Evolutionary conservation across 2,113 vertebrate species (phyloP), one percentile per base, ranked within the genome.

Genomic region (Tetraodon nigroviridis): DNA sequence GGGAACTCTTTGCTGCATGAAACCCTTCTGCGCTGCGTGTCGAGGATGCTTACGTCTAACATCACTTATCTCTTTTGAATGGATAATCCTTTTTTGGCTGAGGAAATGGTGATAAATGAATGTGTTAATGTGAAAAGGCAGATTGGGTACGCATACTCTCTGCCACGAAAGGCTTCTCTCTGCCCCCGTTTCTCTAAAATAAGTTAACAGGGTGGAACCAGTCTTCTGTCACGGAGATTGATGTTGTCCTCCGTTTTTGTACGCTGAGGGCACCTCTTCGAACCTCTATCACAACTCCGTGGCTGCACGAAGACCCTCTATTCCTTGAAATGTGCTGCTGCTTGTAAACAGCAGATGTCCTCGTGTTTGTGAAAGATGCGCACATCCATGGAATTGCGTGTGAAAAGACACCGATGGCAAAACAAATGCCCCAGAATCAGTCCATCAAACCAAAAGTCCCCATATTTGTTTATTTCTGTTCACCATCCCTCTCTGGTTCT

Each of bases 131-230:
- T 24, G 17, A 61, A 51, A 55, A 54, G 73, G 61, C 67, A 79
- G 61, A 69, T 51, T 55, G 16, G 48, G 63, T 45, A 46, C 44
- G n/a, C 42, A 46, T 14, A 46, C 6, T 55, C 55, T 65, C 27
- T 47, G n/a, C 48, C 49, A n/a, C 20, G 19, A 55, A 69, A 71
- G 51, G 55, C 65, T 40, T 59, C 55, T 47, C 52, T 52, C 47
- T 68, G 62, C 66, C 67, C 64, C 22, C 50, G 32, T 78, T 51
- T 55, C 59, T 51, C 57, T 78, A 66, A 77, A 84, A 76, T 74
- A 75, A 75, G 77, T 78, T 75, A 83, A 80, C 73, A 69, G 72
- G 54, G 67, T 59, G 54, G 64, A 76, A 83, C 76, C 67, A 55
- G 67, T 70, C 58, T 37, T 78, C 64, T 29, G 68, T 76, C 56